A percentile compares a stretch with the other conserved stretches of the same genome.
These are phyloP conservation scores for Pyrgus malvae DNA, from an alignment of 2,888 invertebrate genomes.

Conservation along the genomic window DNA sequence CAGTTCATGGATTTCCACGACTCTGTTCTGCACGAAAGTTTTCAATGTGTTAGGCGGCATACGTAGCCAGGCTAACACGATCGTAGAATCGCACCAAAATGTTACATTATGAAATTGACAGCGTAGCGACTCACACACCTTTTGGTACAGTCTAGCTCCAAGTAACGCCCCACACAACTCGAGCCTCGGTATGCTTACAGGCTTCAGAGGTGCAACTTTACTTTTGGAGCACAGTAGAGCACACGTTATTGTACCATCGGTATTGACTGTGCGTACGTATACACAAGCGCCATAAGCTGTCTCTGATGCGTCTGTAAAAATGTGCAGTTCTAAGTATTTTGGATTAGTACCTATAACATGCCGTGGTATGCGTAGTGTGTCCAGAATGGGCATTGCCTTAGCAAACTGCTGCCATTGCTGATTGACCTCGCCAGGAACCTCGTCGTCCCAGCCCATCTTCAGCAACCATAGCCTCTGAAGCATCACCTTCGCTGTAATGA, in stretches of 20 bases:
- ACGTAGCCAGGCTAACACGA: constrained; percentile 28
- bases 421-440: constrained; percentile 13
- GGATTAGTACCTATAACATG: constrained; percentile 15
- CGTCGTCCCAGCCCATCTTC: constrained; percentile 26
- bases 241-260: neutral
- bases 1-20: constrained; percentile 4
- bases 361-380: constrained; percentile 16
- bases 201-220: constrained; percentile 35
- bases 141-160: constrained; percentile 21
- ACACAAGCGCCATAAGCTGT: constrained; percentile 26
- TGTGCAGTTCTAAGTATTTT: constrained; percentile 22
- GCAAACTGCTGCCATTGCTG: constrained; percentile 5
- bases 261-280: constrained; percentile 15
- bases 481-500: constrained; percentile 24
- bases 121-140: constrained; percentile 17
- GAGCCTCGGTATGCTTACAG: constrained; percentile 28
- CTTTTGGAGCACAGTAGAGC: constrained; percentile 31
- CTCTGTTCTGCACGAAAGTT: constrained; percentile 1
- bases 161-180: neutral
- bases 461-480: constrained; percentile 27
- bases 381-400: neutral
- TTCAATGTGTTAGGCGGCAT: neutral
- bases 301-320: constrained; percentile 27
- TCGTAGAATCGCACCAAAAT: constrained; percentile 1
- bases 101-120: neutral